Base-by-base conservation (phyloP, 2,113 vertebrate species). In the Chloroceryle aenea region DNA sequence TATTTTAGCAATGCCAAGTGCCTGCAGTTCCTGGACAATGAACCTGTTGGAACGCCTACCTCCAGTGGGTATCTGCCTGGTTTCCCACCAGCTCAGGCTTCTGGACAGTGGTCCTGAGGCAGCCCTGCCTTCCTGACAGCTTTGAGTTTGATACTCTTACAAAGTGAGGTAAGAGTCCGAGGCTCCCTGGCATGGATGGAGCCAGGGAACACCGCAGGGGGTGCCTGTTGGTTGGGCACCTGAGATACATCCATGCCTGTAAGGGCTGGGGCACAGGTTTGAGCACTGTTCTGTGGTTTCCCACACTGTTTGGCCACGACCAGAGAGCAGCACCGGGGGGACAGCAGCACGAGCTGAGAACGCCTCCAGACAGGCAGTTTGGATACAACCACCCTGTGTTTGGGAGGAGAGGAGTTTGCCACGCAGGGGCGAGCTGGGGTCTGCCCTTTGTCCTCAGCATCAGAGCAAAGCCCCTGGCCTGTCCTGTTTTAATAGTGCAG, bases 291-390 rank as follows among this genome's bases (percentile, higher is more conserved):
- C 29, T 75, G 22, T 59, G 25, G 26, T 52, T 69, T 76, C 36
- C 26, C 21, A 22, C 22, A 12, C 5, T 47, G 15, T 30, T 58
- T 61, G 63, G n/a, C n/a, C n/a, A n/a, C n/a, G n/a, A n/a, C n/a
- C n/a, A n/a, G n/a, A n/a, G n/a, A n/a, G n/a, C n/a, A n/a, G n/a
- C 3, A 5, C 21, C 0, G 0, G 58, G 18, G 69, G 7, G 55
- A 84, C 43, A 52, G 22, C 1, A 7, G 7, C 19, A 15, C 25
- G 36, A 19, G 26, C 61, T 66, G 74, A 59, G n/a, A 61, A 75
- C 5, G 29, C 10, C 62, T 95, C 10, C 66, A 53, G n/a, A 22
- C 27, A n/a, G 63, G 45, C 36, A 48, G 19, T 42, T 42, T 56
- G 48, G 29, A 21, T 29, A 20, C 0, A 0, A 19, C 23, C 21